A percentile compares a stretch with the other conserved stretches of the same genome.
These are phyloP conservation scores for Sarcophaga subvicina DNA, from an alignment of 2,888 invertebrate genomes.

Conservation along the genomic window DNA sequence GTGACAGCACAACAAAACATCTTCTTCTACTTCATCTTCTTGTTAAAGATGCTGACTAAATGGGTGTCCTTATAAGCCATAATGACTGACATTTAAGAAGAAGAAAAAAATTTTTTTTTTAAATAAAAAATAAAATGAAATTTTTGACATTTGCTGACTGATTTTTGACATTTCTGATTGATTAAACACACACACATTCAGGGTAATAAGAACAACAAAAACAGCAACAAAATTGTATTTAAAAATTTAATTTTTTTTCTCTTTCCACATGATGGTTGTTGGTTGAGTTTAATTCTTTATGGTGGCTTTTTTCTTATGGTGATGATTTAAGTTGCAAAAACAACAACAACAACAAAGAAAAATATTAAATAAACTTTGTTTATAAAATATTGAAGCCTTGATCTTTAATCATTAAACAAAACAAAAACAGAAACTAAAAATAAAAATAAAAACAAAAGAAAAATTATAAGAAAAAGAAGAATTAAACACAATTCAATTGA, in stretches of 20 bases:
- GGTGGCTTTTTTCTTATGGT: too few species aligned
- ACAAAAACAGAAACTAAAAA: background rate
- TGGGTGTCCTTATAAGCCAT: slow-evolving; percentile 37
- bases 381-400: slow-evolving; percentile 50
- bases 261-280: slow-evolving; percentile 11
- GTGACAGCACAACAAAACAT: background rate
- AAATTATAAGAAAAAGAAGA: background rate
- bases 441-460: too few species aligned
- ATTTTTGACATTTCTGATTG: slow-evolving; percentile 47
- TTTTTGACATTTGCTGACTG: slow-evolving; percentile 54
- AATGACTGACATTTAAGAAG: slow-evolving; percentile 26
- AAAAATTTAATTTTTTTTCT: slow-evolving; percentile 12
- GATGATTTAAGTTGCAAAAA: too few species aligned
- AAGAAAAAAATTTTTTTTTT: background rate
- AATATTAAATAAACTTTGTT: slow-evolving; percentile 12
- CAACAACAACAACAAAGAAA: background rate
- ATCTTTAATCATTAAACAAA: slow-evolving; percentile 57
- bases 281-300: too few species aligned
- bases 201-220: background rate
- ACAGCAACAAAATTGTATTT: background rate
- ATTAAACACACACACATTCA: slow-evolving; percentile 10
- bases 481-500: slow-evolving; percentile 51
- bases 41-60: background rate
- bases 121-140: background rate
- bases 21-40: background rate